These are phyloP conservation scores for Zingel zingel DNA, from an alignment of 2,113 vertebrate species.

Conservation along the genomic window DNA sequence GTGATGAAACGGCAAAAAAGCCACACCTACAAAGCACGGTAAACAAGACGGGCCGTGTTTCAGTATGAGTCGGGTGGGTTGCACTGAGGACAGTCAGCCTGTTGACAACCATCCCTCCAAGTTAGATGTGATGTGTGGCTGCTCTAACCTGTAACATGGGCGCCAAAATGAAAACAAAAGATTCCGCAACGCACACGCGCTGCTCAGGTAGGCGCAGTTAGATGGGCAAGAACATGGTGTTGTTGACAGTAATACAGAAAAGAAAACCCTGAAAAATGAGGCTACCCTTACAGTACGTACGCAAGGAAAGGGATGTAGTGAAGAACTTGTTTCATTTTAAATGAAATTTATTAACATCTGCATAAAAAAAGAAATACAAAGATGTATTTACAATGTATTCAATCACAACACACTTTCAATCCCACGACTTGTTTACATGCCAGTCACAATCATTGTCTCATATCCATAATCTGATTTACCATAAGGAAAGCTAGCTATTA, in stretches of 20 bases:
- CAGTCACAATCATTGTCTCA: constrained; percentile 13
- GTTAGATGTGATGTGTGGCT: no score
- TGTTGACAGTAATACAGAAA: not conserved
- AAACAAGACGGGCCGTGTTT: no score
- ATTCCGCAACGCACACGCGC: no score
- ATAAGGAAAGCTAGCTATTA: constrained; percentile 46
- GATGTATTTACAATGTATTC: constrained; percentile 74
- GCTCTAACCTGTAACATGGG: no score
- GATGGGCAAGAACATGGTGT: not conserved
- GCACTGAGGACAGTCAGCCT: no score
- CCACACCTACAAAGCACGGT: no score
- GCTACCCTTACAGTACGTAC: not conserved
- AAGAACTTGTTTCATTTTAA: constrained; percentile 4
- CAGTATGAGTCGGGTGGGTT: no score
- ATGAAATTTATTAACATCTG: constrained; percentile 66
- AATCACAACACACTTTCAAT: constrained; percentile 30
- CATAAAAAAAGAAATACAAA: constrained; percentile 74
- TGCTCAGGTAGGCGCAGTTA: not conserved
- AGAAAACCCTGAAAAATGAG: not conserved
- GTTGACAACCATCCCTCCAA: no score
- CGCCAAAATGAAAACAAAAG: no score
- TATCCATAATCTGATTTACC: constrained; percentile 59
- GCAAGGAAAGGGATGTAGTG: not conserved
- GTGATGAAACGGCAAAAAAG: no score
- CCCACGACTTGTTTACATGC: constrained; percentile 47